These are phyloP conservation scores for Mythimna vitellina DNA, from an alignment of 2,888 invertebrate genomes.

Conservation along the genomic window DNA sequence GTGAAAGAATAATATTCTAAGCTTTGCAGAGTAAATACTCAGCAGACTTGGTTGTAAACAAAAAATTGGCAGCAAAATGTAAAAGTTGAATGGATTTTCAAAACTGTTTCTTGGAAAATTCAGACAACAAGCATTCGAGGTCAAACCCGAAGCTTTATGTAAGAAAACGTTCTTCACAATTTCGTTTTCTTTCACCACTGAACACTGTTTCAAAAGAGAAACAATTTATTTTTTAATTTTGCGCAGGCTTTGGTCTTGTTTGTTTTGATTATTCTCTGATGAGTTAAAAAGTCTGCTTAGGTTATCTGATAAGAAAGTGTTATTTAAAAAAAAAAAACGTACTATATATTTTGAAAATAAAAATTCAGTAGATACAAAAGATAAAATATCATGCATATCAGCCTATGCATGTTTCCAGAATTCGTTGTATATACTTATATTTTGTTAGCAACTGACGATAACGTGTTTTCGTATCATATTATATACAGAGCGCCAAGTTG, in stretches of 20 bases:
- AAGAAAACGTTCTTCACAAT: conserved; percentile 29
- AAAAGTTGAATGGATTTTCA: conserved; percentile 42
- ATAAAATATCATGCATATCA: conserved; percentile 10
- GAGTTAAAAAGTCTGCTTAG: background rate
- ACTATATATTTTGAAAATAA: conserved; percentile 16
- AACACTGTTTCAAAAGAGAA: conserved; percentile 22
- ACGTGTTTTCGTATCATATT: conserved; percentile 42
- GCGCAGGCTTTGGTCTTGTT: background rate
- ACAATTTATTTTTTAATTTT: conserved; percentile 3
- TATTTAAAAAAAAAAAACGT: background rate
- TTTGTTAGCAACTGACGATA: conserved; percentile 37
- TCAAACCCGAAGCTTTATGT: conserved; percentile 25
- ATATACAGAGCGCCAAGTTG: conserved; percentile 29
- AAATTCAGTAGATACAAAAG: conserved; percentile 3
- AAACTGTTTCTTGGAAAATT: conserved; percentile 22
- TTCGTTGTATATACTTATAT: background rate
- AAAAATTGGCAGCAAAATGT: conserved; percentile 54
- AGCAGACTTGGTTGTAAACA: conserved; percentile 53
- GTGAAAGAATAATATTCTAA: conserved; percentile 23
- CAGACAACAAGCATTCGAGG: conserved; percentile 24
- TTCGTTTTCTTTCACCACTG: conserved; percentile 6
- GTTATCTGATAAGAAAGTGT: conserved; percentile 2
- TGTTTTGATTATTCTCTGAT: background rate
- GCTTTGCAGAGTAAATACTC: conserved; percentile 22
- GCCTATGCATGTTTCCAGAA: background rate